A percentile compares a stretch with the other conserved stretches of the same genome.
phyloP scores from a whole-genome alignment of 1,140 invertebrate genomes.

The Apis dorsata region DNA sequence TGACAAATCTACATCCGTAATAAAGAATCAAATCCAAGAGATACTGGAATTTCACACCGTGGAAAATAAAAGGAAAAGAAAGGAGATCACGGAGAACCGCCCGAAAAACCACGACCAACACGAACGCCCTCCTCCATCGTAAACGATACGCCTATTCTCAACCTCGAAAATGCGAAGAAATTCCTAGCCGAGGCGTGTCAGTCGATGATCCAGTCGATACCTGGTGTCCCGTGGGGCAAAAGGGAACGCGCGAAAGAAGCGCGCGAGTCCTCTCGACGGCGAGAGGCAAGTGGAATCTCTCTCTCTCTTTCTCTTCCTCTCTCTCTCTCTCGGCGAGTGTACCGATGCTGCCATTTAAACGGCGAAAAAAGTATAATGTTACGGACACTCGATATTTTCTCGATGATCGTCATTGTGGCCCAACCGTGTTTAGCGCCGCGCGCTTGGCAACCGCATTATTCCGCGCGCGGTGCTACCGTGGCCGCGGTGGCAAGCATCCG shows the following conservation, averaged over 20 bases:
- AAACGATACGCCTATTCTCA: conserved; percentile 36
- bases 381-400: conserved; percentile 79
- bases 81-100: not conserved
- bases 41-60: too few species aligned
- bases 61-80: not conserved
- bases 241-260: conserved; percentile 23
- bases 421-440: conserved; percentile 62
- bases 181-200: not conserved
- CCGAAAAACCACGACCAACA: not conserved
- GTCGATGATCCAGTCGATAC: conserved; percentile 36
- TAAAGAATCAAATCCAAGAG: too few species aligned
- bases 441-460: conserved; percentile 45
- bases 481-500: conserved; percentile 54
- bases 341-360: conserved; percentile 72
- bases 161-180: not conserved
- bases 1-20: too few species aligned
- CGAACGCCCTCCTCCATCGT: not conserved
- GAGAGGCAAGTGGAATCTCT: conserved; percentile 10
- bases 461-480: conserved; percentile 64
- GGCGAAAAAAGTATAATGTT: conserved; percentile 76
- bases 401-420: conserved; percentile 77
- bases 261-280: not conserved
- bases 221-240: conserved; percentile 9
- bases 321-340: not conserved
- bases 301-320: not conserved